Base-by-base conservation (phyloP, 2,888 invertebrate species). In the Andricus curvator region DNA sequence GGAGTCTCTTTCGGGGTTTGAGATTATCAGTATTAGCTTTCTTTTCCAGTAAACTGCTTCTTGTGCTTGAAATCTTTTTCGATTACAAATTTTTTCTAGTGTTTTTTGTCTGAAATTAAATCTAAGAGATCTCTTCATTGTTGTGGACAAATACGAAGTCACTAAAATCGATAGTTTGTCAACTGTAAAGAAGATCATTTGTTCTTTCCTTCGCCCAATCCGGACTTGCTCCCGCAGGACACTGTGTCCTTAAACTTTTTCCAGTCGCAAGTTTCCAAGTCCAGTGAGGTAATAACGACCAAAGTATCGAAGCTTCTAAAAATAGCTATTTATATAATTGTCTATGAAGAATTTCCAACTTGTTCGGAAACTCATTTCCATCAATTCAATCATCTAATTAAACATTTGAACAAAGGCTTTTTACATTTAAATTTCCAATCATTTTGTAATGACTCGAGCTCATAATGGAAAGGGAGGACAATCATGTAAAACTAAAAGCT, bases 151-250 rank as follows among this genome's bases (percentile, higher is more conserved):
- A 33, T 56, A 48, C 13, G 56, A 74, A 74, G 74, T 74, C 74
- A 74, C 74, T 51, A 56, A 74, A 74, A 74, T 74, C 74, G 51
- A 74, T 74, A 74, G 74, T 74, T 74, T 33, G n/a, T 74, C 56
- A 74, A 74, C 74, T 74, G 74, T 33, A 56, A 74, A 33, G 56
- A 74, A 33, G 56, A 33, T 56, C 51, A 74, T 74, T 74, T 74
- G 74, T 74, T 33, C 56, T 74, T 56, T 74, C 74, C 51, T 51
- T 56, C 51, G 51, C 74, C 33, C 74, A 33, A 74, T 74, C 33
- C 51, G 51, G 33, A 33, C 5, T 51, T 74, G 15, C 29, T 74
- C 74, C 74, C 74, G 20, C 51, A 51, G 51, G 56, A 20, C 74
- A 13, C 74, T 25, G 33, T 56, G 56, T 56, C 56, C 74, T 74